Percentiles rank a stretch among this genome's conserved stretches.
phyloP scores from a whole-genome alignment of 2,113 vertebrate species.

The Myrmecobius fasciatus region DNA sequence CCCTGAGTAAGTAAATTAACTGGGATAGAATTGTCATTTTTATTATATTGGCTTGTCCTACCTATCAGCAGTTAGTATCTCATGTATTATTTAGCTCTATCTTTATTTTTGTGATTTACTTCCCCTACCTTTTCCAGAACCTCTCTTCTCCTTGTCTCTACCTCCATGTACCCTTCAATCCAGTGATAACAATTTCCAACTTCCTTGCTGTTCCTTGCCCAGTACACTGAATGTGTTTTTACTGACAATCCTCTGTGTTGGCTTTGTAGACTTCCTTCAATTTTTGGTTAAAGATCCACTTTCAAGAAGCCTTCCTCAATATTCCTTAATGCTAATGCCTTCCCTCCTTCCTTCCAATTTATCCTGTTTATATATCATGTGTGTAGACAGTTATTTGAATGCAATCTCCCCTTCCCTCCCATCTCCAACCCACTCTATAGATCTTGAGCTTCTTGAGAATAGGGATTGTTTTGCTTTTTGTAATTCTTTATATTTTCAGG shows the following conservation, averaged over 20 bases:
- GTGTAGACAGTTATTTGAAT: background rate
- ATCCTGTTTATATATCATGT: background rate
- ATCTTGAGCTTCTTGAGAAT: background rate
- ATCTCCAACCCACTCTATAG: no score
- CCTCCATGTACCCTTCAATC: background rate
- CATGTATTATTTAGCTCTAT: background rate
- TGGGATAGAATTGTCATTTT: background rate
- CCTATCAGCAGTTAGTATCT: background rate
- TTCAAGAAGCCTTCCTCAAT: background rate
- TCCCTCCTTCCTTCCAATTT: background rate
- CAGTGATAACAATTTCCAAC: no score
- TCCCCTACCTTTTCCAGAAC: background rate
- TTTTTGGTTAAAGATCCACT: background rate
- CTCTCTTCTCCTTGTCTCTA: background rate
- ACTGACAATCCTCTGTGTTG: background rate
- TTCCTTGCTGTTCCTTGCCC: background rate
- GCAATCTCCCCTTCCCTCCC: background rate
- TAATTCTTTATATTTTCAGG: background rate
- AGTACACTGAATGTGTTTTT: background rate
- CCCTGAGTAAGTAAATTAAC: background rate
- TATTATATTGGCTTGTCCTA: background rate
- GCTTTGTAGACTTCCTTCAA: background rate
- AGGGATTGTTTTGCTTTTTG: background rate
- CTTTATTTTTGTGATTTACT: background rate
- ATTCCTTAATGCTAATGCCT: background rate